Conservation (phyloP, 1,140 invertebrate species). For the Marisa cornuarietis region DNA sequence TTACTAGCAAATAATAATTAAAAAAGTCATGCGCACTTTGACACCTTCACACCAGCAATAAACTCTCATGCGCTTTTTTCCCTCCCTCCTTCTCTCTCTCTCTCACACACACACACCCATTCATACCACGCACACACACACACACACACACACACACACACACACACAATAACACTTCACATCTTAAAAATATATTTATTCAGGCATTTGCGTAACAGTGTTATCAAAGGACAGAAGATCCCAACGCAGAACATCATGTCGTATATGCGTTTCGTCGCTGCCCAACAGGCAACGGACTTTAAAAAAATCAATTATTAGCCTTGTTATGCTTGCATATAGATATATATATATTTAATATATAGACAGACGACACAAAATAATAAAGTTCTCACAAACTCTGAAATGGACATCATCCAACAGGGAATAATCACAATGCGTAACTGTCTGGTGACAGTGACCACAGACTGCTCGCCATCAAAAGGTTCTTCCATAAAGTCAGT, state of each 20-base stretch:
- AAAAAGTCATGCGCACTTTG: not conserved
- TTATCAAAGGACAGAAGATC: slow-evolving; percentile 14
- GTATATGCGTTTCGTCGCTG: not conserved
- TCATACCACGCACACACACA: slow-evolving; percentile 8
- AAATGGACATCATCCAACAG: too few relatives aligned
- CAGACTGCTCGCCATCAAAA: too few relatives aligned
- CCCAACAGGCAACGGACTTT: not conserved
- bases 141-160: slow-evolving; percentile 16
- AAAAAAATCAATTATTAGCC: not conserved
- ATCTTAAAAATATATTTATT: slow-evolving; percentile 29
- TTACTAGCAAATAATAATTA: too few relatives aligned
- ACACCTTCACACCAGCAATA: not conserved
- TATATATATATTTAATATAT: not conserved
- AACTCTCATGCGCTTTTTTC: not conserved
- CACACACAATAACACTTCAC: not conserved
- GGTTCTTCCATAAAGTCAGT: too few relatives aligned
- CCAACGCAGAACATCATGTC: not conserved
- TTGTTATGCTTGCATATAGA: not conserved
- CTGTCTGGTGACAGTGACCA: too few relatives aligned
- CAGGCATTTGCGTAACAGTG: slow-evolving; percentile 26
- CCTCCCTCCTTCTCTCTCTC: too few relatives aligned
- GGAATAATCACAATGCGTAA: too few relatives aligned
- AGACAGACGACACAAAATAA: not conserved
- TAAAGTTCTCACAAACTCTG: not conserved
- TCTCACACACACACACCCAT: not conserved